phyloP scores from a whole-genome alignment of 2,113 vertebrate species.

The Columba livia region DNA sequence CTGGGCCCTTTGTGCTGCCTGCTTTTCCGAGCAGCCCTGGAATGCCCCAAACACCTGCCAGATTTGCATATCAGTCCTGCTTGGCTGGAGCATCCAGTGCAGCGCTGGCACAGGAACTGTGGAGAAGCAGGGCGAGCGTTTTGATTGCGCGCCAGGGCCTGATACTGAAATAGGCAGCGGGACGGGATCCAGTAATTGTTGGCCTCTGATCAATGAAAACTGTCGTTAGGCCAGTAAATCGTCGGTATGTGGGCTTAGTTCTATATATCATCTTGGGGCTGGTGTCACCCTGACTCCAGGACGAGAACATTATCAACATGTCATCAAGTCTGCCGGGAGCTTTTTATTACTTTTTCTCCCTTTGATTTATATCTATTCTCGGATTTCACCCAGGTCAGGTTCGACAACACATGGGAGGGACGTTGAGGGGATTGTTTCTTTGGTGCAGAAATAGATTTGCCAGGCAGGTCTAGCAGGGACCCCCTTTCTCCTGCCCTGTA shows the following conservation, averaged over 20 bases:
- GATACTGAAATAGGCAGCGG: constrained; percentile 76
- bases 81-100: constrained; percentile 55
- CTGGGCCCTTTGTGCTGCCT: constrained; percentile 29
- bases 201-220: constrained; percentile 87
- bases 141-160: constrained; percentile 83
- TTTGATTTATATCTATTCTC: constrained; percentile 60
- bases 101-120: constrained; percentile 59
- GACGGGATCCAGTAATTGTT: constrained; percentile 78
- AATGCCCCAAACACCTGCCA: constrained; percentile 74
- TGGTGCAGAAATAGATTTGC: constrained; percentile 43
- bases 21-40: constrained; percentile 46
- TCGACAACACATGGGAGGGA: neutral
- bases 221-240: constrained; percentile 84
- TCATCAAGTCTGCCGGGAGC: constrained; percentile 53
- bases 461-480: neutral
- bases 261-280: constrained; percentile 76
- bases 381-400: constrained; percentile 36
- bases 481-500: neutral
- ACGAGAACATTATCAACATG: constrained; percentile 66
- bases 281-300: constrained; percentile 76
- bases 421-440: neutral
- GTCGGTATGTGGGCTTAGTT: constrained; percentile 80
- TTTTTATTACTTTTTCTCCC: constrained; percentile 69
- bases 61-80: constrained; percentile 72
- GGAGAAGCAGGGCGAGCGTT: constrained; percentile 68